Evolutionary conservation across 2,888 invertebrate genomes (phyloP), one percentile per base, ranked within the genome.

Genomic region (Callinectes sapidus): DNA sequence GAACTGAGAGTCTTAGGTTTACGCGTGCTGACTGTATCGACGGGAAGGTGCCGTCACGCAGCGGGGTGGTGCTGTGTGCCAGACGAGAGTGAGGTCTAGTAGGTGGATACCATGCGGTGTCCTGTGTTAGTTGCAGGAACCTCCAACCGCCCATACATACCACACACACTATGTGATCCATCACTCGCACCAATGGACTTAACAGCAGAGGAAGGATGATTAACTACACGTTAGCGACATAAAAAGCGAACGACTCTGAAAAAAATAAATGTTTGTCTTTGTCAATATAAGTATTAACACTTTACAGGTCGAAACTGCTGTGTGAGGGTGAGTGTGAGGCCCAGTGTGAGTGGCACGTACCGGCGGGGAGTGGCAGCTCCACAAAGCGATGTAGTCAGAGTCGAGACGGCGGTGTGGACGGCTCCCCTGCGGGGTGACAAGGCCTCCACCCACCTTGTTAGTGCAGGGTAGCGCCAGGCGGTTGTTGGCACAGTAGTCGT

Each of bases 361-460:
- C 94, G 92, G 89, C 89, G 92, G 91, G 90, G 94, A 91, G 89
- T 94, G 94, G 93, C 94, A 94, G 94, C 93, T 94, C 94, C 94
- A 94, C 66, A 94, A 77, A 54, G 94, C 55, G 94, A 94, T 94
- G 94, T 94, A 94, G 93, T 94, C 94, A 87, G 94, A 91, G 88
- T 93, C 91, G 89, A 93, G 91, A 85, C 89, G 93, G 28, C 48
- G 92, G 32, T 91, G 93, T 90, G 42, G 92, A 91, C 91, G 93
- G 89, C 89, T 77, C 55, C 91, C 86, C 85, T 89, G 93, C 66
- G 90, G 91, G 42, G n/a, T 61, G 85, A 71, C 71, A 55, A 85
- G 91, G 89, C 54, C 86, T 39, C 89, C 91, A 93, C 93, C 93
- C 93, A 93, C 93, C 93, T 93, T 93, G 85, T 66, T 89, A 66